Base-by-base conservation (phyloP, 2,797 vertebrate genomes). In the Cygnus olor region DNA sequence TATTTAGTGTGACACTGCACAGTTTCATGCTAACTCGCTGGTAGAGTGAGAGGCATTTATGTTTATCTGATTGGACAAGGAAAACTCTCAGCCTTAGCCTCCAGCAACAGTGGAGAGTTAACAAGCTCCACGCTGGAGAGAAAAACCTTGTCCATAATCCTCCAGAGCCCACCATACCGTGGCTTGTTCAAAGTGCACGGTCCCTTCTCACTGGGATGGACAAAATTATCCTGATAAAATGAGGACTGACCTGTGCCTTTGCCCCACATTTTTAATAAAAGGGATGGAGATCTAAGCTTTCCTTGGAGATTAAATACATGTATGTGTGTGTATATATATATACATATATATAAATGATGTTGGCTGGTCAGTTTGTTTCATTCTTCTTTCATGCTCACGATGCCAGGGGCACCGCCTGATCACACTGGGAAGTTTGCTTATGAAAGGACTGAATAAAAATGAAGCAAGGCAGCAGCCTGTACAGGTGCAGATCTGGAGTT, bases 401-500 rank as follows among this genome's bases (percentile, higher is more conserved):
- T 69, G 81, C 76, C 90, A 88, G 76, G 34, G 61, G 69, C 81
- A 64, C n/a, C 30, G 76, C 80, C 69, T 40, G 80, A 85, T 57
- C 19, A 1, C 8, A 1, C 16, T 36, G 44, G 40, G 77, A 56
- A 58, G 90, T 95, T 96, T 89, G 86, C 58, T 87, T 93, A 83
- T 90, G 93, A 95, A 95, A 95, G 65, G 69, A 4, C 42, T 72
- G 82, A 80, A 85, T 58, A 28, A 66, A 95, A 94, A 85, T 56
- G 86, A 80, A 80, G 56, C 30, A 18, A 82, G 72, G 84, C 69
- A 93, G 80, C 78, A 85, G 49, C 84, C 54, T 85, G 90, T 93
- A 92, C 88, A 95, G 88, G 93, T 96, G 94, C 65, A 85, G 79
- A 92, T 89, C 72, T 79, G 89, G 90, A 74, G 90, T 83, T 90